phyloP scores from a whole-genome alignment of 1,140 invertebrate genomes.

The Drosophila triauraria region DNA sequence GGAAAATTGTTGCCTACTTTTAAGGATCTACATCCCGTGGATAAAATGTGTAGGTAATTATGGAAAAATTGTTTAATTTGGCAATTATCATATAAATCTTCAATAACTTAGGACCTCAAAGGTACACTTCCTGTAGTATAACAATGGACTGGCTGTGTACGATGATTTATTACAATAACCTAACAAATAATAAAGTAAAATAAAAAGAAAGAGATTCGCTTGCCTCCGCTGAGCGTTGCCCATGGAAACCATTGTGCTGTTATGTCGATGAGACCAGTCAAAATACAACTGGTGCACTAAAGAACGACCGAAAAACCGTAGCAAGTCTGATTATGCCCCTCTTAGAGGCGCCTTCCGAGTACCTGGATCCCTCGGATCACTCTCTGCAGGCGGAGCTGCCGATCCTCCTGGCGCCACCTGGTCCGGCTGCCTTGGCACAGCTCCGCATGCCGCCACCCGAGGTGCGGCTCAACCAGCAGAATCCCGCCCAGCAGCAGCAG shows the following conservation, averaged over 20 bases:
- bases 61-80: not conserved
- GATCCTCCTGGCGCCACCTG: slow-evolving; percentile 53
- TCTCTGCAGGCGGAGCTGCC: slow-evolving; percentile 71
- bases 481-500: slow-evolving; percentile 44
- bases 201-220: not conserved
- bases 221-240: slow-evolving; percentile 7
- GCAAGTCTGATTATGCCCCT: slow-evolving; percentile 54
- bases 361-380: slow-evolving; percentile 68
- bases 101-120: too few relatives aligned
- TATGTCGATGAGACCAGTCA: slow-evolving; percentile 57
- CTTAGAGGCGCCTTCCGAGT: slow-evolving; percentile 73
- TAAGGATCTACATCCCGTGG: too few relatives aligned
- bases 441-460: slow-evolving; percentile 60
- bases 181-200: not conserved
- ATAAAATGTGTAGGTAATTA: not conserved
- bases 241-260: slow-evolving; percentile 29
- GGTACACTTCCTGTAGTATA: not conserved
- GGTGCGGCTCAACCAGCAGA: slow-evolving; percentile 50
- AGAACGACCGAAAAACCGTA: not conserved
- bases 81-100: not conserved
- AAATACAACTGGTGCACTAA: slow-evolving; percentile 18
- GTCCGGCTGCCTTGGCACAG: slow-evolving; percentile 67
- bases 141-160: too few relatives aligned
- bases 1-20: not conserved
- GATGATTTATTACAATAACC: not conserved